phyloP scores from a whole-genome alignment of 1,140 invertebrate species.

The Portunus trituberculatus region DNA sequence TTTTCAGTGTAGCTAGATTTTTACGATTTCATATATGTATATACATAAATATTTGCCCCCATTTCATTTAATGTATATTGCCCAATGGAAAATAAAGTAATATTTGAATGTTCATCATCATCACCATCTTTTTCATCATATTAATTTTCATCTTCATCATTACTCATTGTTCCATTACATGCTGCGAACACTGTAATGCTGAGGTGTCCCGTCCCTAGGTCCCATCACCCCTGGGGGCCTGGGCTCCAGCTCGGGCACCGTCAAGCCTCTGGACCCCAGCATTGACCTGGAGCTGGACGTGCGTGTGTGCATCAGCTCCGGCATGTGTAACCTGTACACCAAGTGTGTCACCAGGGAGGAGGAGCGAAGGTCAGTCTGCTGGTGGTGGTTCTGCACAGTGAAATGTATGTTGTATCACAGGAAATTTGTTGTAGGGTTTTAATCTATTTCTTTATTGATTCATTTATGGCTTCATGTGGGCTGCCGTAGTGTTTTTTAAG shows the following conservation, averaged over 20 bases:
- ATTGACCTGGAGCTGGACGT: conserved; percentile 98
- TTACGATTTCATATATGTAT: background rate
- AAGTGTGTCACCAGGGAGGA: conserved; percentile 87
- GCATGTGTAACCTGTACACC: conserved; percentile 98
- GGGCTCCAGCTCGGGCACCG: conserved; percentile 58
- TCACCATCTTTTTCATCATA: no score
- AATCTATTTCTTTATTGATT: no score
- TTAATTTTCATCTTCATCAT: background rate
- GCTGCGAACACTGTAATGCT: background rate
- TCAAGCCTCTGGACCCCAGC: conserved; percentile 87
- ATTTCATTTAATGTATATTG: background rate
- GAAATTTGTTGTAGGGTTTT: no score
- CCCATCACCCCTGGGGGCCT: conserved; percentile 65
- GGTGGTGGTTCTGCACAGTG: background rate
- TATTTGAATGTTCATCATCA: background rate
- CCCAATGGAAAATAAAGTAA: background rate
- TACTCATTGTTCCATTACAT: background rate
- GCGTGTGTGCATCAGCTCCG: conserved; percentile 97
- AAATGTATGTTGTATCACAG: background rate
- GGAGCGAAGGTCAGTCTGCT: conserved; percentile 83
- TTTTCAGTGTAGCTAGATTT: no score
- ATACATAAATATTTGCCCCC: background rate
- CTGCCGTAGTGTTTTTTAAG: no score
- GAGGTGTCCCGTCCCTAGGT: conserved; percentile 32
- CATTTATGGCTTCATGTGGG: no score